These are phyloP conservation scores for Cremastinae sp. DNA, from an alignment of 2,888 invertebrate species.

Conservation along the genomic window DNA sequence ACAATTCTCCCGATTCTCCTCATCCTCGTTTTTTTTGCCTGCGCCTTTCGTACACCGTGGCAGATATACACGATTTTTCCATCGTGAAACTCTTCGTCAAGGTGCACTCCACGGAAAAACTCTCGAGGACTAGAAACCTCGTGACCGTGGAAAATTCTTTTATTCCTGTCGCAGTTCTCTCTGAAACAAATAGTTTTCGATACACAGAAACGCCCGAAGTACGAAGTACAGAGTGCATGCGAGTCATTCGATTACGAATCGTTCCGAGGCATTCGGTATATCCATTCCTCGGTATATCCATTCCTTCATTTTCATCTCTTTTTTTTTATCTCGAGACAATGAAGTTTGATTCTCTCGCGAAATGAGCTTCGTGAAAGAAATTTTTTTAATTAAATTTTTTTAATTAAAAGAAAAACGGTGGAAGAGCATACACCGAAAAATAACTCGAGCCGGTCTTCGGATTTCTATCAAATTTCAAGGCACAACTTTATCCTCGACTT, in stretches of 20 bases:
- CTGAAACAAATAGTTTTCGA: slow-evolving; percentile 53
- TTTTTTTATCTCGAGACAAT: background rate
- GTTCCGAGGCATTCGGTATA: background rate
- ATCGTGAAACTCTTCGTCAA: slow-evolving; percentile 29
- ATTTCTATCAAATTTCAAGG: slow-evolving; percentile 5
- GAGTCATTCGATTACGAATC: slow-evolving; percentile 10
- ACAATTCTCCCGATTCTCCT: slow-evolving; percentile 26
- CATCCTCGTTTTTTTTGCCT: slow-evolving; percentile 18
- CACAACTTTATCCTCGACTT: background rate
- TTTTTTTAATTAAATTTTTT: no score
- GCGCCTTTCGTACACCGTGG: no score
- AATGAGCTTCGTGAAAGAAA: no score
- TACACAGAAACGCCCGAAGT: slow-evolving; percentile 28
- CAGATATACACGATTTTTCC: slow-evolving; percentile 39
- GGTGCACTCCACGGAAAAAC: slow-evolving; percentile 13
- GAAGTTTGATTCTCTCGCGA: no score
- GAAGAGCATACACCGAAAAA: slow-evolving; percentile 4
- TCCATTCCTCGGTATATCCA: no score
- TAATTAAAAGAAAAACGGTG: background rate
- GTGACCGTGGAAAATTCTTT: slow-evolving; percentile 43
- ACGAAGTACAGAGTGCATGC: background rate
- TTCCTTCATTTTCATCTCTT: no score
- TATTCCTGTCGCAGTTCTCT: slow-evolving; percentile 25
- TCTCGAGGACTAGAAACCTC: slow-evolving; percentile 27
- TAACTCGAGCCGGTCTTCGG: no score